A percentile compares a stretch with the other conserved stretches of the same genome.
These are phyloP conservation scores for Blennius ocellaris DNA, from an alignment of 2,113 vertebrate species.

Conservation along the genomic window DNA sequence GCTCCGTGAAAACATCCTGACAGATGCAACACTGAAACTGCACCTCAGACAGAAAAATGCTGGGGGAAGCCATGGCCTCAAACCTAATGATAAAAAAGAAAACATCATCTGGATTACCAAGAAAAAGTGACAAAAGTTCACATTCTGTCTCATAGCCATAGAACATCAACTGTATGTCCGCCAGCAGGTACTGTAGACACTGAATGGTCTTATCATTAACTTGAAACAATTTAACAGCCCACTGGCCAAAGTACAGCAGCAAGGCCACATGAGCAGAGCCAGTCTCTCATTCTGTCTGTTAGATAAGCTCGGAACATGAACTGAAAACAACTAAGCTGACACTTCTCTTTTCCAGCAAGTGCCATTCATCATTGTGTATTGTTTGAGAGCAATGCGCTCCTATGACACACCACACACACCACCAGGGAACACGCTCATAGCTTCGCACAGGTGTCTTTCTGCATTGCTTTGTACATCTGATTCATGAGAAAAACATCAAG, in stretches of 20 bases:
- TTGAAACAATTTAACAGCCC: slow-evolving; percentile 21
- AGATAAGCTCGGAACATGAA: slow-evolving; percentile 2
- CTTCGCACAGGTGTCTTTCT: background rate
- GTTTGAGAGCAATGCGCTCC: background rate
- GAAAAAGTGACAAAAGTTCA: too few species aligned
- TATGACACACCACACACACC: background rate
- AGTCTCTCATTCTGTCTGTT: background rate
- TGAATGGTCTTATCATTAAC: slow-evolving; percentile 24
- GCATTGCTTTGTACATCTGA: background rate
- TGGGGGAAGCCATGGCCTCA: slow-evolving; percentile 62
- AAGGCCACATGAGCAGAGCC: background rate
- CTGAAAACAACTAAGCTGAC: background rate
- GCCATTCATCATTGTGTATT: background rate
- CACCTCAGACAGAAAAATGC: slow-evolving; percentile 55
- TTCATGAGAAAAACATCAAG: background rate
- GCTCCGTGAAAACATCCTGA: slow-evolving; percentile 71
- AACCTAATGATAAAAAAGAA: background rate
- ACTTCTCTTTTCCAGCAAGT: background rate
- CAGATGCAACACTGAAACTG: slow-evolving; percentile 78
- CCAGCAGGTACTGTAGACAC: too few species aligned
- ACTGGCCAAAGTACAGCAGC: slow-evolving; percentile 56
- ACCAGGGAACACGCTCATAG: background rate
- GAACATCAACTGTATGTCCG: too few species aligned
- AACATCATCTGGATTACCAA: too few species aligned
- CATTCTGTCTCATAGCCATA: too few species aligned